Percentiles rank a stretch among this genome's conserved stretches.
These are phyloP conservation scores for Bombus waltoni DNA, from an alignment of 1,140 invertebrate genomes.

Conservation along the genomic window DNA sequence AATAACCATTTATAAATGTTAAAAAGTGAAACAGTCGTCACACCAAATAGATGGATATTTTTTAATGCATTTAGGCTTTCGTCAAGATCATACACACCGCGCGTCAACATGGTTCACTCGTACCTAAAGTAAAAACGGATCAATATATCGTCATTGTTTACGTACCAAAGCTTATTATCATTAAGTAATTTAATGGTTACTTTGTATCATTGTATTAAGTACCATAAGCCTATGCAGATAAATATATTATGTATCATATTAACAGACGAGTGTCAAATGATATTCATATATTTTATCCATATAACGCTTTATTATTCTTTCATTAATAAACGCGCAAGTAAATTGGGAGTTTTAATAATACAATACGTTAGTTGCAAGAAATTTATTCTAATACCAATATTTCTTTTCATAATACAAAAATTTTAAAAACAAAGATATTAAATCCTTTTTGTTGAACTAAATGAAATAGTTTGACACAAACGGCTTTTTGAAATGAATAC, in stretches of 20 bases:
- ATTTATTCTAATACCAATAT: constrained; percentile 67
- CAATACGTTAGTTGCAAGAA: constrained; percentile 35
- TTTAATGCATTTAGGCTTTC: constrained; percentile 57
- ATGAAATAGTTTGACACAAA: constrained; percentile 31
- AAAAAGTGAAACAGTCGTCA: constrained; percentile 50
- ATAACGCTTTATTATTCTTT: neutral
- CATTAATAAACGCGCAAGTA: neutral
- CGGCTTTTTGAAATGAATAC: constrained; percentile 28
- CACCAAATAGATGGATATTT: constrained; percentile 65
- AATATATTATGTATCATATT: constrained; percentile 80
- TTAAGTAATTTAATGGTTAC: constrained; percentile 81
- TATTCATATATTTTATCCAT: neutral
- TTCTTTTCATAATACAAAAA: constrained; percentile 63
- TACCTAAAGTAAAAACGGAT: constrained; percentile 64
- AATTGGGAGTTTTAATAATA: constrained; percentile 27
- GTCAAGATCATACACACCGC: constrained; percentile 53
- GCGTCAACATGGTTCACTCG: constrained; percentile 62
- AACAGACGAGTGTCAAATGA: constrained; percentile 23
- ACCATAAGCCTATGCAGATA: constrained; percentile 80
- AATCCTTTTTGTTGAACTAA: constrained; percentile 47
- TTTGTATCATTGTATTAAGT: constrained; percentile 82
- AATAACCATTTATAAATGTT: constrained; percentile 42
- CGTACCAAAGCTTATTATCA: constrained; percentile 82
- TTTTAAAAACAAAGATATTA: constrained; percentile 62
- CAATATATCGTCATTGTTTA: constrained; percentile 79